Evolutionary conservation across 2,888 invertebrate species (phyloP), one percentile per base, ranked within the genome.

Genomic region (Napeogenes sylphis): DNA sequence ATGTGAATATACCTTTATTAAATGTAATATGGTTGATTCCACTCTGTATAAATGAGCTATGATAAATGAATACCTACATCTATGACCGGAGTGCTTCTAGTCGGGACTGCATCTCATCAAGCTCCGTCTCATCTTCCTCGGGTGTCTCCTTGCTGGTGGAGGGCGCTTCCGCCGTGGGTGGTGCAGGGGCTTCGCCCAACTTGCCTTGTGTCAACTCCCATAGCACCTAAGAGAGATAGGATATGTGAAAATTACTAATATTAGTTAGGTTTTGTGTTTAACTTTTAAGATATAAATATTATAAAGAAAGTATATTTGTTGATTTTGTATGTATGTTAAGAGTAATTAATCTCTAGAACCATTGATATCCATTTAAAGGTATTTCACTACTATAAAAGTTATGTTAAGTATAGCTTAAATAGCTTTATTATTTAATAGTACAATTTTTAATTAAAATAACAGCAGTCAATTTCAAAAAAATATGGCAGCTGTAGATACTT

Each of bases 141-240:
- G 85, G 87, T 0, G 12, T 12, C 68, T 92, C 92, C 56, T 74
- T 72, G 72, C 84, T 84, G 38, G 86, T 85, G 63, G 88, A 86
- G 4, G 92, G 90, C 0, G 91, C 91, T 30, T 92, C 92, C 0
- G 92, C 92, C 0, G 92, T 91, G 47, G 94, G 94, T 14, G 94
- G 93, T 4, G 95, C 95, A 0, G 98, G 98, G 1, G 98, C 98
- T 78, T 96, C 96, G 42, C 98, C 98, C 62, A 99, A 89, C 83
- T 97, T 96, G 65, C 98, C 97, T 74, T 96, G 95, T 0, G 97
- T 97, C 10, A 97, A 90, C 87, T 97, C 97, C 95, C 96, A 97
- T 5, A 97, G 86, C 4, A 95, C 93, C 94, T 94, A 72, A 42
- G 35, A 35, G 3, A 13, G 56, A 30, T 2, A 46, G 55, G 13